These are phyloP conservation scores for Megaceryle maxima DNA, from an alignment of 2,113 vertebrate genomes.

Conservation along the genomic window DNA sequence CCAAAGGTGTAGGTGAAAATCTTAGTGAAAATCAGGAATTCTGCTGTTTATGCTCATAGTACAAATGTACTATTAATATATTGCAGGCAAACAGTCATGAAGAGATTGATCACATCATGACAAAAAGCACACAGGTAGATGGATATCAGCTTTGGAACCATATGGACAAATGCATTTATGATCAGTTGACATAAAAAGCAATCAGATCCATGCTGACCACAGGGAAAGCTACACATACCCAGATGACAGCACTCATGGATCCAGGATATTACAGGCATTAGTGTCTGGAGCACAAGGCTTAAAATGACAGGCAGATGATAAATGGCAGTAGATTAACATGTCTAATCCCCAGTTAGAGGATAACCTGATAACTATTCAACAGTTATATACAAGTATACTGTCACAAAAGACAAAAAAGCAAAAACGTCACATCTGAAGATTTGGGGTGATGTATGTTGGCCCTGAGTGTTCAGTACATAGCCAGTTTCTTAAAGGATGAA, in stretches of 20 bases:
- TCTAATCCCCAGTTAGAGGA: background rate
- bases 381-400: background rate
- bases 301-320: background rate
- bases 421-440: background rate
- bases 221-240: accelerated
- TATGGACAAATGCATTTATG: background rate
- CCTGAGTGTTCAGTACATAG: background rate
- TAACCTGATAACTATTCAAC: background rate
- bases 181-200: background rate
- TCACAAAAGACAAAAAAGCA: background rate
- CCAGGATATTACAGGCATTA: background rate
- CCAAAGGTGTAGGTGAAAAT: background rate
- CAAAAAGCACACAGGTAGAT: background rate
- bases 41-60: background rate
- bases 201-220: background rate
- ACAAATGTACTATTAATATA: accelerated
- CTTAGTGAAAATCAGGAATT: background rate
- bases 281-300: background rate
- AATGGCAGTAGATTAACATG: background rate
- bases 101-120: background rate
- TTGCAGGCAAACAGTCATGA: background rate
- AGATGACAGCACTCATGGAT: background rate
- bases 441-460: background rate
- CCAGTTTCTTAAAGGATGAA: background rate
- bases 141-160: background rate